phyloP scores from a whole-genome alignment of 2,113 vertebrate genomes.

The Myrmecobius fasciatus region DNA sequence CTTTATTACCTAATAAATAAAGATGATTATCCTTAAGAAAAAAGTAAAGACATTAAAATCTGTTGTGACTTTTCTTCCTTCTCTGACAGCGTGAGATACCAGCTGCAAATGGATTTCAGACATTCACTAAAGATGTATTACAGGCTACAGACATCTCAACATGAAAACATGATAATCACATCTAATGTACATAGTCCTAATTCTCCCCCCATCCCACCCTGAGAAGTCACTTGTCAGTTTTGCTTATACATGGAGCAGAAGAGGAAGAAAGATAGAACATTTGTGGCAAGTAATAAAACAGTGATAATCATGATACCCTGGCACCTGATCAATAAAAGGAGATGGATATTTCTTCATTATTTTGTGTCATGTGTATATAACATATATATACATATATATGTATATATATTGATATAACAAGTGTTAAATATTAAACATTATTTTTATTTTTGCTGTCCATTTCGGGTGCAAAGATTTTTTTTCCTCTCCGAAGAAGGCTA shows the following conservation, averaged over 20 bases:
- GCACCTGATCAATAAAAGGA: neutral
- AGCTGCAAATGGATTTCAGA: constrained; percentile 18
- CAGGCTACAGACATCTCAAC: accelerated
- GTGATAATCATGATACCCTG: constrained; percentile 1
- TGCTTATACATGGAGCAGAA: neutral
- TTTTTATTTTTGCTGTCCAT: constrained; percentile 54
- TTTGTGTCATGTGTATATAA: neutral
- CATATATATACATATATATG: too few species aligned
- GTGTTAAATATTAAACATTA: constrained; percentile 47
- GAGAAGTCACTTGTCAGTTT: constrained; percentile 34
- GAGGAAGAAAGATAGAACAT: accelerated
- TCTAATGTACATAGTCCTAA: neutral
- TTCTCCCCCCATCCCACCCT: constrained; percentile 7
- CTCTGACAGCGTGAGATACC: constrained; percentile 3
- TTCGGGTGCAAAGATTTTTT: constrained; percentile 51
- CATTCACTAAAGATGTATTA: neutral
- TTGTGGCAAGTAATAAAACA: neutral
- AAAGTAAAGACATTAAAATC: constrained; percentile 20
- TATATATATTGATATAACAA: constrained; percentile 37
- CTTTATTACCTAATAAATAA: constrained; percentile 54
- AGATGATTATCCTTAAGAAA: constrained; percentile 33
- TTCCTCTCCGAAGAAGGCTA: constrained; percentile 33
- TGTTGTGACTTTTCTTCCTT: constrained; percentile 53
- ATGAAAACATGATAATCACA: neutral
- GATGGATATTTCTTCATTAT: constrained; percentile 3